Evolutionary conservation across 2,113 vertebrate genomes (phyloP).

Genomic region (Spermophilus dauricus): DNA sequence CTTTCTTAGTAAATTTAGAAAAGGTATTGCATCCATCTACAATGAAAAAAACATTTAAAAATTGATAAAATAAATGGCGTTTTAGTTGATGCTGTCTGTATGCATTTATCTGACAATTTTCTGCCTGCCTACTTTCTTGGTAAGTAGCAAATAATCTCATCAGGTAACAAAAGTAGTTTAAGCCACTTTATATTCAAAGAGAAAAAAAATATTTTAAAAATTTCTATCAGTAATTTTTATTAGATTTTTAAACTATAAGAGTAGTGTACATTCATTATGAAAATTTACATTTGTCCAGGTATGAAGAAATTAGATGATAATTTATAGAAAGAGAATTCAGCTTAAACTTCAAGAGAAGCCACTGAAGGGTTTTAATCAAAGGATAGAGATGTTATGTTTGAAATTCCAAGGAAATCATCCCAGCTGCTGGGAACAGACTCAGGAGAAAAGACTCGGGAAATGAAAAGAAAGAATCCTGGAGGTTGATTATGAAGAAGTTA

Average conservation of each 20-base stretch:
- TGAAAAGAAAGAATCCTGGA: background rate
- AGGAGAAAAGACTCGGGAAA: background rate
- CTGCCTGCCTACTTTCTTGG: background rate
- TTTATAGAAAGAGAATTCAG: background rate
- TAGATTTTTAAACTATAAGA: background rate
- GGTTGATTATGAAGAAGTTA: background rate
- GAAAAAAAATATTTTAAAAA: background rate
- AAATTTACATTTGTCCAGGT: background rate
- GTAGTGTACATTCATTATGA: background rate
- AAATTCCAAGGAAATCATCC: background rate
- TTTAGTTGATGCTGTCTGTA: background rate
- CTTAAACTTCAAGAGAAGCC: background rate
- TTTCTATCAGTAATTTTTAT: background rate
- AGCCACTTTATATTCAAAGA: background rate
- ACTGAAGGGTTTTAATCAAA: background rate
- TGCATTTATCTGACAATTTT: background rate
- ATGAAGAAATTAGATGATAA: background rate
- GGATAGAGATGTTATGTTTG: background rate
- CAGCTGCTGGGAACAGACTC: background rate
- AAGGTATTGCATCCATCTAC: too few species aligned
- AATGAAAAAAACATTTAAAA: background rate
- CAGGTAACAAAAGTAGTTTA: background rate
- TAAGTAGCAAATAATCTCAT: background rate
- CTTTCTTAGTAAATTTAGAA: too few species aligned
- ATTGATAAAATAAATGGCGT: too few species aligned